These are phyloP conservation scores for Leptopilina clavipes DNA, from an alignment of 1,140 invertebrate genomes.

Conservation along the genomic window DNA sequence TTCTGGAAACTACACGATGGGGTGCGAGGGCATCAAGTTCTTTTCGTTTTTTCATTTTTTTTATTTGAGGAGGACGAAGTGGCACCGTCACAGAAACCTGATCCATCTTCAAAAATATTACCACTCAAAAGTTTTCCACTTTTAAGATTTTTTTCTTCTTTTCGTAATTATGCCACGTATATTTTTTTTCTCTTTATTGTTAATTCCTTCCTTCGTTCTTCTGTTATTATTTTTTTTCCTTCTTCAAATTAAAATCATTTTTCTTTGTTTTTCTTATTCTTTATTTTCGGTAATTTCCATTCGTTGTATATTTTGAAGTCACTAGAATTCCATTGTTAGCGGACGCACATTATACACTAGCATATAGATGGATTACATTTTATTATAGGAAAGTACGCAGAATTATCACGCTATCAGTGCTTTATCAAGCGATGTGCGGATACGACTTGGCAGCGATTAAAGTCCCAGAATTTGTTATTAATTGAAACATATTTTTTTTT, in stretches of 20 bases:
- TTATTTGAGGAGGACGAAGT: slow-evolving; percentile 71
- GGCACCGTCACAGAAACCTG: slow-evolving; percentile 73
- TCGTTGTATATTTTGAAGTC: slow-evolving; percentile 1
- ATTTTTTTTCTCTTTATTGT: slow-evolving; percentile 16
- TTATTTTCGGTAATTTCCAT: not conserved
- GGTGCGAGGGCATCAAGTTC: slow-evolving; percentile 76
- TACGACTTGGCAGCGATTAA: not conserved
- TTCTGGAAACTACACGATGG: slow-evolving; percentile 66
- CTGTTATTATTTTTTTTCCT: not conserved
- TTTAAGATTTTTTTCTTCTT: not conserved
- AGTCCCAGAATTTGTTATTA: not conserved
- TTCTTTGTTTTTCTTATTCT: not conserved
- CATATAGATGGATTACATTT: slow-evolving; percentile 4
- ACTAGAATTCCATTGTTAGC: slow-evolving; percentile 21
- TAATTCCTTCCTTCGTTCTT: slow-evolving; percentile 32
- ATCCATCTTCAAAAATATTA: slow-evolving; percentile 69
- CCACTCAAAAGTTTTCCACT: slow-evolving; percentile 24
- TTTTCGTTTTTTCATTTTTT: slow-evolving; percentile 77
- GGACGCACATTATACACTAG: not conserved
- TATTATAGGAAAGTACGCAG: slow-evolving; percentile 6
- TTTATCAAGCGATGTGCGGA: slow-evolving; percentile 7
- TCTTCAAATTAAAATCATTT: slow-evolving; percentile 15
- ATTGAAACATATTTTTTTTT: not conserved
- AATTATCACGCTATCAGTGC: slow-evolving; percentile 1
- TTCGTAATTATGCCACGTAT: not conserved